phyloP scores from a whole-genome alignment of 2,797 vertebrate species.

The Ispidina picta region DNA sequence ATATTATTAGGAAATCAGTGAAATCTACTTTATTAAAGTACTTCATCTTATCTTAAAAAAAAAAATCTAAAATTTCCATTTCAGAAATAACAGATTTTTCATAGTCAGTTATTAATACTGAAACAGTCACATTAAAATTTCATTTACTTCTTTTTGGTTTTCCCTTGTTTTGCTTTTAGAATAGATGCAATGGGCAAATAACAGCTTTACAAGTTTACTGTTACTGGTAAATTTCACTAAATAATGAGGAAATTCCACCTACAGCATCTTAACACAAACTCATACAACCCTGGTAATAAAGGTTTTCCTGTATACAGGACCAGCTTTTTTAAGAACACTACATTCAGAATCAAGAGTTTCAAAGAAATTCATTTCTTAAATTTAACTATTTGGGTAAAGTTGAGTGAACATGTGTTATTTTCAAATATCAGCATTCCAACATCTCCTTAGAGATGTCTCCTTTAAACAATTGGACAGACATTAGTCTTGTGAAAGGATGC shows the following conservation, averaged over 20 bases:
- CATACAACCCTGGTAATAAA: neutral
- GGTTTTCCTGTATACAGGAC: neutral
- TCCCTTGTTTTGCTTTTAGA: constrained; percentile 6
- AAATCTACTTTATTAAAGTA: neutral
- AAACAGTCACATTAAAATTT: neutral
- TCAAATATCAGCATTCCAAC: neutral
- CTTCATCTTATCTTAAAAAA: neutral
- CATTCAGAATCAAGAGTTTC: neutral
- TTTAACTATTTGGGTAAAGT: neutral
- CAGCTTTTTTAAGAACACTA: neutral
- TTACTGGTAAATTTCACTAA: constrained; percentile 46
- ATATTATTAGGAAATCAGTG: neutral
- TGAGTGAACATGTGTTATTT: neutral
- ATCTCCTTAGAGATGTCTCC: neutral
- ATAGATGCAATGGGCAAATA: neutral
- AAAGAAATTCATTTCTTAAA: neutral
- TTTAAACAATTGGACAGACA: neutral
- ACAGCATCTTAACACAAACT: neutral
- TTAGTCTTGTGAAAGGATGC: neutral
- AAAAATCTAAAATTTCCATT: neutral
- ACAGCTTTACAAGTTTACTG: neutral
- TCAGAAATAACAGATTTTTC: neutral
- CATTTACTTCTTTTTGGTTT: neutral
- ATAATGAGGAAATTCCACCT: constrained; percentile 25
- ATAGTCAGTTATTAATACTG: neutral